phyloP scores from a whole-genome alignment of 2,113 vertebrate species.

The Cheilinus undulatus region DNA sequence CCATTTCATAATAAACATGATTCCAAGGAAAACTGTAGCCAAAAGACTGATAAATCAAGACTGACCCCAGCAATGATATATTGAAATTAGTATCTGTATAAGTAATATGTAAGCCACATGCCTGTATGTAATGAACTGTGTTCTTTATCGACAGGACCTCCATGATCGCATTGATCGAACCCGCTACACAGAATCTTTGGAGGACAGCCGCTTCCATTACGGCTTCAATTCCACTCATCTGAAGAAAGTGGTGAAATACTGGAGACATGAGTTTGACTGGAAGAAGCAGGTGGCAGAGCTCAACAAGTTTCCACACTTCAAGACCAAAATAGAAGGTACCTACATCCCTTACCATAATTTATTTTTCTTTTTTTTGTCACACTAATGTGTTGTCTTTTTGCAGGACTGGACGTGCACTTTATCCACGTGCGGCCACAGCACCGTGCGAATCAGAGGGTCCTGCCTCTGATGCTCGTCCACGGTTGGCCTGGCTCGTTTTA shows the following conservation, averaged over 20 bases:
- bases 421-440: slow-evolving; percentile 85
- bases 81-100: too few species aligned
- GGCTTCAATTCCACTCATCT: slow-evolving; percentile 88
- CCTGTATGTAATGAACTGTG: too few species aligned
- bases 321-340: slow-evolving; percentile 92
- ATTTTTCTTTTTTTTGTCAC: not conserved
- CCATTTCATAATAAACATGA: too few species aligned
- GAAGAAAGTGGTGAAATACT: slow-evolving; percentile 86
- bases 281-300: slow-evolving; percentile 86
- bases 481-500: slow-evolving; percentile 94
- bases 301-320: slow-evolving; percentile 91
- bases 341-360: rapidly evolving
- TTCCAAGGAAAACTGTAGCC: too few species aligned
- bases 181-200: slow-evolving; percentile 81
- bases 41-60: too few species aligned
- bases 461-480: slow-evolving; percentile 88
- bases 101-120: not conserved
- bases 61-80: too few species aligned
- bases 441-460: slow-evolving; percentile 72
- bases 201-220: slow-evolving; percentile 87
- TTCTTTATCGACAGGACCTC: slow-evolving; percentile 82
- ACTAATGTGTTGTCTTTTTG: not conserved
- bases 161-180: slow-evolving; percentile 84
- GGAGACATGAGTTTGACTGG: slow-evolving; percentile 91
- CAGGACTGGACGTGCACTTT: slow-evolving; percentile 91